Conservation (phyloP, 2,888 invertebrate genomes). For the Brassicogethes aeneus region DNA sequence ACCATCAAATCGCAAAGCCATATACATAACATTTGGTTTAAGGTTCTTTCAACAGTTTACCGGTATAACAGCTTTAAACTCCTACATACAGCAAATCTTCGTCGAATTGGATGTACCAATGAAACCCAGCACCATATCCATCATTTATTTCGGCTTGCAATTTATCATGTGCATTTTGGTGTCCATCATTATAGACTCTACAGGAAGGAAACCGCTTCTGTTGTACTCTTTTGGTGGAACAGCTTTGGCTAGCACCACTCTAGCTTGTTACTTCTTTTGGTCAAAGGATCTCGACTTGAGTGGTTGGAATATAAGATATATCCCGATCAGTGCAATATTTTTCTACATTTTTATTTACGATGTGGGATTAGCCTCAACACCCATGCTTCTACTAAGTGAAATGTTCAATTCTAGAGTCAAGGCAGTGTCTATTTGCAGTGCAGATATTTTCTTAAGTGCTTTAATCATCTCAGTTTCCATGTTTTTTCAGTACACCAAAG, state of each 20-base stretch:
- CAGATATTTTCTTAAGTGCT: not conserved
- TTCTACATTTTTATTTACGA: not conserved
- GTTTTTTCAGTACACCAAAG: not conserved
- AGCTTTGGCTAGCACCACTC: not conserved
- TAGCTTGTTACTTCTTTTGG: not conserved
- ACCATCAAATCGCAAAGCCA: not conserved
- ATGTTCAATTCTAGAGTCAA: not conserved
- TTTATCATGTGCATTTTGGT: not conserved
- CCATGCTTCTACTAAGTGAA: not conserved
- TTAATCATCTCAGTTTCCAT: not conserved
- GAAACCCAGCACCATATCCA: not conserved
- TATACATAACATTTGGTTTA: not conserved
- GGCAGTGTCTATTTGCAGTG: not conserved
- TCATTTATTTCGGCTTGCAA: not conserved
- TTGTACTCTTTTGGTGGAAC: not conserved
- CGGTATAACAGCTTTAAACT: not conserved
- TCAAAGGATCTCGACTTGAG: not conserved
- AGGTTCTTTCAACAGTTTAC: not conserved
- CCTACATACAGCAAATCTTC: not conserved
- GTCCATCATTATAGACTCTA: not conserved
- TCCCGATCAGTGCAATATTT: not conserved
- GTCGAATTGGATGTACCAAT: not conserved
- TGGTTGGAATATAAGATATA: not conserved
- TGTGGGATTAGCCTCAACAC: not conserved
- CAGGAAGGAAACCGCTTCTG: not conserved